Evolutionary conservation across 2,113 vertebrate species (phyloP), one percentile per base, ranked within the genome.

Genomic region (Festucalex cinctus): DNA sequence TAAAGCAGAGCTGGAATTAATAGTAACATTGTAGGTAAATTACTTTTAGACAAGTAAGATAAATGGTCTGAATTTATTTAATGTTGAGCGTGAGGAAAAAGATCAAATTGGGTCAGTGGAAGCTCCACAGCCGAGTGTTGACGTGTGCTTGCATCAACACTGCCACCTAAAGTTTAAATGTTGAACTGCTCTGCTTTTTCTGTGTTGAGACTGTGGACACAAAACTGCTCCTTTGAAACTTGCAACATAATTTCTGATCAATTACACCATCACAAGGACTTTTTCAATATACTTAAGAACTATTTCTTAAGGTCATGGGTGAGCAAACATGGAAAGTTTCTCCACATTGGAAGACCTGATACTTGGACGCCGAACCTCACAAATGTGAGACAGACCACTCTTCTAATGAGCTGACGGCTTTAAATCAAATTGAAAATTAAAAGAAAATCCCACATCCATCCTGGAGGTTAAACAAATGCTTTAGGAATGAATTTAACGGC

Each of bases 91-190:
- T 43, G 26, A 66, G 28, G 36, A 22, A 12, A 28, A 24, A 62
- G 24, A 10, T 17, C 37, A 28, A 63, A 63, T 28, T 9, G 8
- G 54, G 20, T 7, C 66, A 56, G 26, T 53, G 66, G 65, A 60
- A 46, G 32, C 13, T 36, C 10, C 16, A 65, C 28, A 39, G 57
- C 13, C 13, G 9, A 36, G 26, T 28, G 19, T 43, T 43, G 6
- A 51, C 0, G 37, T 37, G 75, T 81, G 66, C 17, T 76, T 88
- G 88, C 78, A 70, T 76, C 89, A 88, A 91, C 83, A 90, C 80
- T 87, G 88, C 90, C 91, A 84, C 86, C 92, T 66, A 88, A 69
- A 83, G 91, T 39, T 65, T 22, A 58, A 57, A 60, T 24, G 28
- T 16, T 46, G 71, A 68, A 85, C 69, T 46, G 54, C 64, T 26